phyloP scores from a whole-genome alignment of 2,888 invertebrate species.

The Cremastinae sp. region DNA sequence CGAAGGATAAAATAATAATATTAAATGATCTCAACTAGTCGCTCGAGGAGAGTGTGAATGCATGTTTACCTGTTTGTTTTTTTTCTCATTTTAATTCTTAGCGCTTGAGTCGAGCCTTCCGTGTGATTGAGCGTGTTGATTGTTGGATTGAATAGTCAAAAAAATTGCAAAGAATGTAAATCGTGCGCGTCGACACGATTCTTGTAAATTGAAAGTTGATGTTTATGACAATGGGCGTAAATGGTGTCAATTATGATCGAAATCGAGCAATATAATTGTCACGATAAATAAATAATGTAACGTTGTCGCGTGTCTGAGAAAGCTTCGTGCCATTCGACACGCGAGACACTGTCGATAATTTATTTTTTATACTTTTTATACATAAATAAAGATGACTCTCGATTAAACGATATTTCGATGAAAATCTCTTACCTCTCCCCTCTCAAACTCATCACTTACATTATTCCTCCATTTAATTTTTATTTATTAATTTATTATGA shows the following conservation, averaged over 20 bases:
- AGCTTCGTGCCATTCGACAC: constrained; percentile 15
- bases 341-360: constrained; percentile 54
- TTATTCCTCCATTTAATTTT: too few species aligned
- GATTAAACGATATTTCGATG: constrained; percentile 3
- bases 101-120: constrained; percentile 17
- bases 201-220: constrained; percentile 12
- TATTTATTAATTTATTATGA: too few species aligned
- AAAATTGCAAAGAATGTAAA: constrained; percentile 29
- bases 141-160: constrained; percentile 29
- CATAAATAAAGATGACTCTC: constrained; percentile 47
- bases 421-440: too few species aligned
- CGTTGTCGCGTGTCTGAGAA: constrained; percentile 18
- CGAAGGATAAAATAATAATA: constrained; percentile 29
- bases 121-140: constrained; percentile 21
- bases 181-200: constrained; percentile 21
- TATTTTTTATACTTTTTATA: constrained; percentile 66
- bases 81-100: not conserved
- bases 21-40: constrained; percentile 66
- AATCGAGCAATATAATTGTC: constrained; percentile 52
- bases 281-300: constrained; percentile 33
- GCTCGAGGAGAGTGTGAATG: constrained; percentile 55
- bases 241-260: constrained; percentile 36
- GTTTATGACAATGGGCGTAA: constrained; percentile 3
- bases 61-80: constrained; percentile 25
- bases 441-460: too few species aligned